phyloP scores from a whole-genome alignment of 1,140 invertebrate species.

The Hyles vespertilio region DNA sequence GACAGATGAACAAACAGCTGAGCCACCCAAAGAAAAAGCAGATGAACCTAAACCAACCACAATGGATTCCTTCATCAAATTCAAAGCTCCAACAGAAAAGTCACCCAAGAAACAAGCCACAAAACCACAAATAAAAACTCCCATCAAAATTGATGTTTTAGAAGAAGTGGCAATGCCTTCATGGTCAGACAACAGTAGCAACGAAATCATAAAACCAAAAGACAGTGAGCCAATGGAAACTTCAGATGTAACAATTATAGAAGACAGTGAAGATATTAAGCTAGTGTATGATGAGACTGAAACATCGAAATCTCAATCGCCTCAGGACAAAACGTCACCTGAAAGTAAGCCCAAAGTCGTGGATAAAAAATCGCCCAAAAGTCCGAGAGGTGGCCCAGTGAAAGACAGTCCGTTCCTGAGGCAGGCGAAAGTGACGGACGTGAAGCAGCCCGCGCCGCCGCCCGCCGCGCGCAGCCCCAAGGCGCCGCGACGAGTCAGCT shows the following conservation, averaged over 20 bases:
- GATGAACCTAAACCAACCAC: slow-evolving; percentile 36
- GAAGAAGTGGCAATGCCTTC: slow-evolving; percentile 76
- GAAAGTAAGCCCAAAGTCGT: slow-evolving; percentile 9
- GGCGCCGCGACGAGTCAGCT: slow-evolving; percentile 80
- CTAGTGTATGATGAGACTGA: slow-evolving; percentile 79
- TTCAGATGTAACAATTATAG: slow-evolving; percentile 48
- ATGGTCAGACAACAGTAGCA: slow-evolving; percentile 73
- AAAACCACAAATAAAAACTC: slow-evolving; percentile 45
- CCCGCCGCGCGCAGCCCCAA: slow-evolving; percentile 55
- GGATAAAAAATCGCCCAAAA: slow-evolving; percentile 1
- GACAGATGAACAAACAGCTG: slow-evolving; percentile 26
- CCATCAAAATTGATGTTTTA: slow-evolving; percentile 59
- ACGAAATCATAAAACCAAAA: slow-evolving; percentile 50
- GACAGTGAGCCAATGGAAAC: slow-evolving; percentile 44
- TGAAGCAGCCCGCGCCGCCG: slow-evolving; percentile 33
- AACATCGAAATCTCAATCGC: slow-evolving; percentile 38
- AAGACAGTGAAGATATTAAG: slow-evolving; percentile 80
- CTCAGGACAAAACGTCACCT: slow-evolving; percentile 28
- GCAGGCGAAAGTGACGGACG: slow-evolving; percentile 51
- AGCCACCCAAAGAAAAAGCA: slow-evolving; percentile 29
- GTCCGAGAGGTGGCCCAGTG: slow-evolving; percentile 3
- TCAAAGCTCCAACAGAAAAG: slow-evolving; percentile 57
- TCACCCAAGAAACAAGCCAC: slow-evolving; percentile 48
- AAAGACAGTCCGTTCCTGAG: slow-evolving; percentile 33
- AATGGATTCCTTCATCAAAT: slow-evolving; percentile 63